Conservation (phyloP, 1,140 invertebrate species). For the Conus ventricosus region DNA sequence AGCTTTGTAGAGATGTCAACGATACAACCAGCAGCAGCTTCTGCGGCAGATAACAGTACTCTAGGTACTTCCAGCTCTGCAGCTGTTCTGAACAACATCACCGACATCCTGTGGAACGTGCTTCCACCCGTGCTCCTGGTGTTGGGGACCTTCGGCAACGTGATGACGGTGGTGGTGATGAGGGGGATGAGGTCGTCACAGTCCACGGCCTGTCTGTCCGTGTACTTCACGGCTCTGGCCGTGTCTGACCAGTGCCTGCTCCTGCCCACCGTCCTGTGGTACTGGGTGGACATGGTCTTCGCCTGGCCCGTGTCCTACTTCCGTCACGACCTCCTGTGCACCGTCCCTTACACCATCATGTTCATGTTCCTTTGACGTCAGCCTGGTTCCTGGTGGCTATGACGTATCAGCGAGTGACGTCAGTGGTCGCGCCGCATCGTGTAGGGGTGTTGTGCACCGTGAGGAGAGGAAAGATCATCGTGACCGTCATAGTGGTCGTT, state of each 20-base stretch:
- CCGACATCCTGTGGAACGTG: not conserved
- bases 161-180: not conserved
- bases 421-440: not conserved
- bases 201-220: not conserved
- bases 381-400: constrained; percentile 4
- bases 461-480: not conserved
- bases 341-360: not conserved
- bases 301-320: not conserved
- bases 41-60: too few species aligned
- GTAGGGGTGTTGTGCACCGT: not conserved
- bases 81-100: too few species aligned
- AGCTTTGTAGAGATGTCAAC: too few species aligned
- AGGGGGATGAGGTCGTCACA: not conserved
- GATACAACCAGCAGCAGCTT: too few species aligned
- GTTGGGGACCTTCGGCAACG: constrained; percentile 16
- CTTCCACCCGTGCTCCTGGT: not conserved
- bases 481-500: not conserved
- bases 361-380: not conserved
- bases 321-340: not conserved
- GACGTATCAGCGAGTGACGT: constrained; percentile 13
- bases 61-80: too few species aligned
- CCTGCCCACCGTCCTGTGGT: not conserved
- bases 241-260: constrained; percentile 13
- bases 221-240: constrained; percentile 18
- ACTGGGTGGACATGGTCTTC: not conserved